Base-by-base conservation (phyloP, 2,797 vertebrate genomes). In the Tamandua tetradactyla region DNA sequence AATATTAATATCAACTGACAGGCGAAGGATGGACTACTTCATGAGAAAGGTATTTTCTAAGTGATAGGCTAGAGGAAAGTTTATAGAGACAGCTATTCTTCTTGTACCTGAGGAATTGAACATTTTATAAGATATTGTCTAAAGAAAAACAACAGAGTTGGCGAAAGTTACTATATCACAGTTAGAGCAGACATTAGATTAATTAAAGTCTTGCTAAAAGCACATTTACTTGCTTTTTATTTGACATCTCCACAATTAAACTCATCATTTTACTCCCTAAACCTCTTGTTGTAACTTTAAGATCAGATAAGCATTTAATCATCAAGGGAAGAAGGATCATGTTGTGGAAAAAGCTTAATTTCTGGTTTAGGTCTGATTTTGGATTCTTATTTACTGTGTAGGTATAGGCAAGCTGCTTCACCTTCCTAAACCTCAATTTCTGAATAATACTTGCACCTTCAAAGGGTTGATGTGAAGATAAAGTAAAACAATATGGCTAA, bases 261-360 rank as follows among this genome's bases (percentile, higher is more conserved):
- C 23, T 78, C 68, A 91, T 94, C 72, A 57, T 96, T 93, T 91
- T 84, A 87, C 7, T 83, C 52, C 61, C 18, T 93, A 81, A 93
- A 94, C 91, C 23, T 80, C 37, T 74, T 55, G n/a, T 30, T 80
- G 37, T 66, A 89, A 89, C 74, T 88, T 35, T 86, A 82, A 95
- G 84, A 96, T 94, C 74, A 88, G 89, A 91, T 96, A 91, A 96
- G 40, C 8, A 85, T 57, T 96, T 95, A 91, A 82, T 95, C 94
- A 95, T 87, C 78, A 82, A 87, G 35, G 10, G 69, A 90, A 90
- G 32, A 13, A 69, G 25, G 40, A 83, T 17, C 75, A 35, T 68
- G n/a, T 49, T 40, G 47, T 82, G 47, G 64, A 69, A 89, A 85
- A 81, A 66, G 47, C 47, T 94, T 88, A 79, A 44, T 94, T 87